phyloP scores from a whole-genome alignment of 1,140 invertebrate genomes.

The Calycopis cecrops region DNA sequence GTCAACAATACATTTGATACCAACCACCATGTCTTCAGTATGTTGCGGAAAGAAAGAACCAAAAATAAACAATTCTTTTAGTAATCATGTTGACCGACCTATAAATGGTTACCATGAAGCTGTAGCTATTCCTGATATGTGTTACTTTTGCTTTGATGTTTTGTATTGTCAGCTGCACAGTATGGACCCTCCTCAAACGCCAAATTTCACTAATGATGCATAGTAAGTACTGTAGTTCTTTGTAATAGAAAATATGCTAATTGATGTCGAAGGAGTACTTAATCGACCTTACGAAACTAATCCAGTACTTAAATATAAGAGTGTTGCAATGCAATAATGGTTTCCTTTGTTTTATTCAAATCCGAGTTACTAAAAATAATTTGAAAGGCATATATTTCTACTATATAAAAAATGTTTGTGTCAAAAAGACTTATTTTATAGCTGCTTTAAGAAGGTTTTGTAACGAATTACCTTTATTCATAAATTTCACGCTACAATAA shows the following conservation, averaged over 20 bases:
- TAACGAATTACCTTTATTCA: too few species aligned
- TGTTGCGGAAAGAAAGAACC: constrained; percentile 93
- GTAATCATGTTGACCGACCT: constrained; percentile 67
- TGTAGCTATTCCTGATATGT: constrained; percentile 96
- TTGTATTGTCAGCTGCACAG: constrained; percentile 95
- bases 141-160: constrained; percentile 98
- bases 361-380: neutral
- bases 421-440: too few species aligned
- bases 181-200: constrained; percentile 91
- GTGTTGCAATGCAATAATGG: constrained; percentile 20
- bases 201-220: constrained; percentile 94
- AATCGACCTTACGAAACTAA: constrained; percentile 8
- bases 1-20: constrained; percentile 39
- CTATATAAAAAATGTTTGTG: neutral
- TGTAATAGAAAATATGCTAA: neutral
- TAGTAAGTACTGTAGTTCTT: constrained; percentile 83
- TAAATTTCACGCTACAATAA: neutral
- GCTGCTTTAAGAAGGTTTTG: too few species aligned
- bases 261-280: neutral
- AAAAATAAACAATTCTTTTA: constrained; percentile 85
- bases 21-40: constrained; percentile 84
- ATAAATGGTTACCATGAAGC: constrained; percentile 78
- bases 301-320: neutral
- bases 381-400: neutral
- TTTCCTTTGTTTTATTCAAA: constrained; percentile 30